Evolutionary conservation across 2,888 invertebrate species (phyloP), one percentile per base, ranked within the genome.

Genomic region (Scaptomyza reducta): DNA sequence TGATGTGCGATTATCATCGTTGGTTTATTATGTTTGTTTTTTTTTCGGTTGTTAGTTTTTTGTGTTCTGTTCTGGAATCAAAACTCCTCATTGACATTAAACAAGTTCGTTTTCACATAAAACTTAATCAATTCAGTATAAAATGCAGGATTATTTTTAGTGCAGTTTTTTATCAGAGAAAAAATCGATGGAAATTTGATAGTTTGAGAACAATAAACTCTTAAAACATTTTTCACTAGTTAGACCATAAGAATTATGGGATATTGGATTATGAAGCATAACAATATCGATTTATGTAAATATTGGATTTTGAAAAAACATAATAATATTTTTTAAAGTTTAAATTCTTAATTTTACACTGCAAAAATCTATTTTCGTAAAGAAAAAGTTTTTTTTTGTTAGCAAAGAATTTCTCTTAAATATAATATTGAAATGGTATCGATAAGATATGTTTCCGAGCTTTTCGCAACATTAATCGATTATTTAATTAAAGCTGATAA

Each of bases 1-100:
- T 22, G 45, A 40, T 38, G 3, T 18, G 33, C 58, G 76, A 74
- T 76, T 76, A 66, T 60, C 44, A 62, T 56, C 59, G 35, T 2
- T 41, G 53, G 29, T 62, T 66, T 59, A 71, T 14, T 14, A 38
- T 38, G 38, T 38, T 38, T 38, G 38, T n/a, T 5, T 35, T 35
- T 71, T 49, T 22, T 10, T 11, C 11, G 41, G 1, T 55, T 55
- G 14, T 47, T 27, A 22, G 11, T 6, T 13, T 18, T 40, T 13
- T 38, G 14, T 25, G 35, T 18, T 59, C 25, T n/a, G 9, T 7
- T 22, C 31, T 42, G 18, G 18, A 31, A 31, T 22, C 9, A 50
- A 18, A 41, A 51, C 35, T 60, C 33, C 46, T 29, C 25, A 13
- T 4, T 53, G 62, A 56, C 47, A 55, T 47, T 13, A n/a, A 13